These are phyloP conservation scores for Anolis sagrei DNA, from an alignment of 2,113 vertebrate species.

Conservation along the genomic window DNA sequence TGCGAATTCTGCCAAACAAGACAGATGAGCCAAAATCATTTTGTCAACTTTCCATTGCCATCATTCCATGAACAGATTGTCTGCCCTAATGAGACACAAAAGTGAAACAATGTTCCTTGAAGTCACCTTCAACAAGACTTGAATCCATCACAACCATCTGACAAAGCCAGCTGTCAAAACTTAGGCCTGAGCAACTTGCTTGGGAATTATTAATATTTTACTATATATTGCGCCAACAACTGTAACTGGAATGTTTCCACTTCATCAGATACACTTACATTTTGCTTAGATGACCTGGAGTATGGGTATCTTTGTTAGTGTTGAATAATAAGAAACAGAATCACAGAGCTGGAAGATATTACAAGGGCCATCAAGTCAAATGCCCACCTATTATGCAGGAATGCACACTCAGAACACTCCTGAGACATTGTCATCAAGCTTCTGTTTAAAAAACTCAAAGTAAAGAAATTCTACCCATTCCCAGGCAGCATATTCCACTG, in stretches of 20 bases:
- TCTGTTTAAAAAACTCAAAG: too few species aligned
- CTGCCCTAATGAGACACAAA: background rate
- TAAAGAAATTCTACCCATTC: too few species aligned
- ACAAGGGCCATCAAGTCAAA: too few species aligned
- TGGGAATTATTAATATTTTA: background rate
- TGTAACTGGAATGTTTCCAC: background rate
- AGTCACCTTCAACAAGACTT: constrained; percentile 14
- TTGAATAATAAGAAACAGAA: too few species aligned
- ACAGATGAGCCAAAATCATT: constrained; percentile 2
- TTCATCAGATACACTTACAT: too few species aligned
- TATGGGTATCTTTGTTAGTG: too few species aligned
- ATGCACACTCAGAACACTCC: too few species aligned
- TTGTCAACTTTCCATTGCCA: background rate
- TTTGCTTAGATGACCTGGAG: too few species aligned
- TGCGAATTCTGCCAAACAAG: background rate
- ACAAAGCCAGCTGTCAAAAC: background rate
- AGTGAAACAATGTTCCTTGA: background rate
- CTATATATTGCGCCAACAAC: background rate
- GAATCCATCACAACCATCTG: background rate
- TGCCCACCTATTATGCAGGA: too few species aligned
- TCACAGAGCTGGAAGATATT: too few species aligned
- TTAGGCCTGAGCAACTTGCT: background rate
- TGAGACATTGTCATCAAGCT: too few species aligned
- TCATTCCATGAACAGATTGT: background rate
- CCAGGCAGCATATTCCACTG: too few species aligned